Conservation (phyloP, 2,113 vertebrate species). For the Panthera leo region DNA sequence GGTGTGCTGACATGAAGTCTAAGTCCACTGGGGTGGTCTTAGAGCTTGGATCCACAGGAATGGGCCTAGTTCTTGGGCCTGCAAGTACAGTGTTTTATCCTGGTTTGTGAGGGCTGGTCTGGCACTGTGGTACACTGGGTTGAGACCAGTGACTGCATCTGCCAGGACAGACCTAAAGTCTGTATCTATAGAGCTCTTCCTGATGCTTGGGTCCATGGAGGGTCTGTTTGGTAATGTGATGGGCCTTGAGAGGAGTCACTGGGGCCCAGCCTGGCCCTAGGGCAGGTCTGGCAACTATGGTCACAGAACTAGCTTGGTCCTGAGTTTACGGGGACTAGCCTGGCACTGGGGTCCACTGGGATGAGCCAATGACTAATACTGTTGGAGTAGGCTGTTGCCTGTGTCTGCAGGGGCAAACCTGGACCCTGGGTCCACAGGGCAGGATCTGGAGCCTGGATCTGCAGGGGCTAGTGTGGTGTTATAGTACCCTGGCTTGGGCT, state of each 20-base stretch:
- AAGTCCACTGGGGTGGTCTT: too few species aligned
- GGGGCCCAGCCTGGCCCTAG: neutral
- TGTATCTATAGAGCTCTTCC: neutral
- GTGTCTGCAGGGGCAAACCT: neutral
- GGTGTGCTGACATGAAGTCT: neutral
- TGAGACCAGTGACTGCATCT: neutral
- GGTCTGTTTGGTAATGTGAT: neutral
- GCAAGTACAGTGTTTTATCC: neutral
- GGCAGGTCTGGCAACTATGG: too few species aligned
- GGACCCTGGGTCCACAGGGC: neutral
- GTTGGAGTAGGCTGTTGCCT: neutral
- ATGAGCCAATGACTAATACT: neutral
- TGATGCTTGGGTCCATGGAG: neutral
- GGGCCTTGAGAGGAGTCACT: neutral
- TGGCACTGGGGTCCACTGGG: neutral
- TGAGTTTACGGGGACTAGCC: neutral
- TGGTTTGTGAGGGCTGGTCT: neutral
- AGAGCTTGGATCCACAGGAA: too few species aligned
- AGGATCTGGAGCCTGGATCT: neutral
- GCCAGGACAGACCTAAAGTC: neutral
- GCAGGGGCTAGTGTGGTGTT: neutral
- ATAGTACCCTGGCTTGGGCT: neutral
- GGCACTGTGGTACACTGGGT: neutral
- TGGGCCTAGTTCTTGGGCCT: neutral
- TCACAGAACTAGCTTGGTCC: neutral